These are phyloP conservation scores for Tetranychus truncatus DNA, from an alignment of 2,888 invertebrate species.

Conservation along the genomic window DNA sequence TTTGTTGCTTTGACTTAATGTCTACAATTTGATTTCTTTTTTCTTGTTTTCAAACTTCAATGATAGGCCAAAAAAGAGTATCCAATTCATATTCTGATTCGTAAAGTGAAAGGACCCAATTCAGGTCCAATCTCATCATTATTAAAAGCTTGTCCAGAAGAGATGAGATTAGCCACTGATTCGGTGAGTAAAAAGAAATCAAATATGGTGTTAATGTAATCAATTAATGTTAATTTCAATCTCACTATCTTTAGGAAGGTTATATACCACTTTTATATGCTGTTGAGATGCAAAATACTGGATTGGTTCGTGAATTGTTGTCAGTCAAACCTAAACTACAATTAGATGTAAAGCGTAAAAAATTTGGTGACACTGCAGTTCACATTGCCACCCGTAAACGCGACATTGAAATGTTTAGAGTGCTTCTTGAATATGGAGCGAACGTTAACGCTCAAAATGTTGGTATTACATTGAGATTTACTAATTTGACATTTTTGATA, in stretches of 20 bases:
- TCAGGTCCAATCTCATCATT: slow-evolving; percentile 73
- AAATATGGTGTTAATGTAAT: slow-evolving; percentile 38
- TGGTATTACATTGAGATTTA: slow-evolving; percentile 29
- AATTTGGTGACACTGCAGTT: slow-evolving; percentile 73
- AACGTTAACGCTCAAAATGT: slow-evolving; percentile 75
- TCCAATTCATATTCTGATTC: slow-evolving; percentile 82
- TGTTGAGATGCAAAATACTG: slow-evolving; percentile 82
- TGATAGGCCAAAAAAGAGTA: slow-evolving; percentile 73
- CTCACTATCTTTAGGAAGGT: slow-evolving; percentile 44
- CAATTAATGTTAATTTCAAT: slow-evolving; percentile 31
- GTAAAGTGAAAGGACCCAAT: slow-evolving; percentile 75
- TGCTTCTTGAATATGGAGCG: slow-evolving; percentile 79
- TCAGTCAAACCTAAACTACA: slow-evolving; percentile 30
- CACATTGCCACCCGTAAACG: slow-evolving; percentile 81
- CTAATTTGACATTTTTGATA: too few relatives aligned
- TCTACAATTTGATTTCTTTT: not conserved
- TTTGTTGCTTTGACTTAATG: not conserved
- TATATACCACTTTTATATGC: slow-evolving; percentile 81
- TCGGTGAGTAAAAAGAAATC: not conserved
- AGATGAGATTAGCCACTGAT: slow-evolving; percentile 65
- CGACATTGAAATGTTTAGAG: slow-evolving; percentile 79
- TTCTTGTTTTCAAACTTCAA: not conserved
- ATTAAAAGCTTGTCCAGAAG: slow-evolving; percentile 68
- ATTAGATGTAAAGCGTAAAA: slow-evolving; percentile 46
- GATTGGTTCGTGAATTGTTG: slow-evolving; percentile 79